A percentile compares a stretch with the other conserved stretches of the same genome.
Evolutionary conservation across 2,113 vertebrate species (phyloP).

Genomic region (Protobothrops flavoviridis): DNA sequence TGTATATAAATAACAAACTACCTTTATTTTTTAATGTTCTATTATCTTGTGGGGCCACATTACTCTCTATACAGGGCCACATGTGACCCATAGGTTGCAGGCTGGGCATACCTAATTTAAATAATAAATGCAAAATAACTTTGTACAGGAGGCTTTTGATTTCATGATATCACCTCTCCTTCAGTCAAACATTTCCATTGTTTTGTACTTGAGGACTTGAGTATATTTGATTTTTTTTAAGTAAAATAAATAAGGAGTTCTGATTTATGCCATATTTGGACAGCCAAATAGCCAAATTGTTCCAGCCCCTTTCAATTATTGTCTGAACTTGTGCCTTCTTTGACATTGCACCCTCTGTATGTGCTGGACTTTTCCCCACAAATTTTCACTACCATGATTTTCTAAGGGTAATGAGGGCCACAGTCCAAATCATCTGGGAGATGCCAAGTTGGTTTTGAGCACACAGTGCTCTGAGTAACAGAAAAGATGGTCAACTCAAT

Average conservation of each 20-base stretch:
- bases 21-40: not conserved
- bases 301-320: not conserved
- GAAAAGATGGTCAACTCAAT: not conserved
- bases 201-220: not conserved
- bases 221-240: not conserved
- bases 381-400: not conserved
- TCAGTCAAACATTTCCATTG: not conserved
- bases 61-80: not conserved
- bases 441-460: not conserved
- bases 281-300: not conserved
- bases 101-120: not conserved
- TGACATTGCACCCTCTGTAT: not conserved
- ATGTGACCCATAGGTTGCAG: not conserved
- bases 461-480: not conserved
- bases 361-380: not conserved
- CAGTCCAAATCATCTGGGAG: not conserved
- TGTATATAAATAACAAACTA: not conserved
- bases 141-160: not conserved
- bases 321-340: not conserved
- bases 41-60: not conserved
- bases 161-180: not conserved
- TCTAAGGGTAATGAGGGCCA: not conserved
- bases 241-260: not conserved
- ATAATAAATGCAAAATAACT: not conserved
- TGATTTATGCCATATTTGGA: not conserved